A percentile compares a stretch with the other conserved stretches of the same genome.
Conservation (phyloP, 2,888 invertebrate species). For the Ceramica pisi region DNA sequence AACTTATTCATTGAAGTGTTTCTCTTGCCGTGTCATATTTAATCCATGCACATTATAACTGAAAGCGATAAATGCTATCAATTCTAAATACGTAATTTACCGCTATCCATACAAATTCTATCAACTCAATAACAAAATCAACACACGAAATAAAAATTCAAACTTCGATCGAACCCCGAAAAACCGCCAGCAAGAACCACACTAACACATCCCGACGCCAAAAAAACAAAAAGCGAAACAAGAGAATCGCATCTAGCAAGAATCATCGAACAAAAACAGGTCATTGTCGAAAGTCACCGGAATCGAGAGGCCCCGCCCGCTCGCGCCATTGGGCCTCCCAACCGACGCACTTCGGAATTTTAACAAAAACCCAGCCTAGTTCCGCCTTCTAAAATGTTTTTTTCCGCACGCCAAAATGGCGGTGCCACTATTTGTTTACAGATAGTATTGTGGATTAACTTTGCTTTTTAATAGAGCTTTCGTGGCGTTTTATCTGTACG, state of each 20-base stretch:
- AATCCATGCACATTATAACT: not conserved
- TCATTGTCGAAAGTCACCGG: conserved; percentile 89
- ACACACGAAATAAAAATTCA: conserved; percentile 20
- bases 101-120: not conserved
- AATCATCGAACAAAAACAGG: conserved; percentile 75
- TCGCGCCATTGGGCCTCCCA: conserved; percentile 86
- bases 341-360: conserved; percentile 85
- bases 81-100: not conserved
- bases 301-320: conserved; percentile 89
- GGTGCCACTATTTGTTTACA: conserved; percentile 83
- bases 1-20: not conserved
- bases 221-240: conserved; percentile 54
- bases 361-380: conserved; percentile 90
- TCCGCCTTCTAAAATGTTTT: conserved; percentile 90
- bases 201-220: conserved; percentile 18
- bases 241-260: conserved; percentile 67
- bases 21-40: not conserved
- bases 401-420: conserved; percentile 89
- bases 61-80: not conserved
- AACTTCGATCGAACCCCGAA: conserved; percentile 22
- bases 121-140: not conserved
- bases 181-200: conserved; percentile 36
- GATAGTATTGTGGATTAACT: conserved; percentile 63
- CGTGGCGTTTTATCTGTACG: conserved; percentile 49
- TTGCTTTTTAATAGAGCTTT: conserved; percentile 56